Base-by-base conservation (phyloP, 2,797 vertebrate species). In the Coregonus sp. region DNA sequence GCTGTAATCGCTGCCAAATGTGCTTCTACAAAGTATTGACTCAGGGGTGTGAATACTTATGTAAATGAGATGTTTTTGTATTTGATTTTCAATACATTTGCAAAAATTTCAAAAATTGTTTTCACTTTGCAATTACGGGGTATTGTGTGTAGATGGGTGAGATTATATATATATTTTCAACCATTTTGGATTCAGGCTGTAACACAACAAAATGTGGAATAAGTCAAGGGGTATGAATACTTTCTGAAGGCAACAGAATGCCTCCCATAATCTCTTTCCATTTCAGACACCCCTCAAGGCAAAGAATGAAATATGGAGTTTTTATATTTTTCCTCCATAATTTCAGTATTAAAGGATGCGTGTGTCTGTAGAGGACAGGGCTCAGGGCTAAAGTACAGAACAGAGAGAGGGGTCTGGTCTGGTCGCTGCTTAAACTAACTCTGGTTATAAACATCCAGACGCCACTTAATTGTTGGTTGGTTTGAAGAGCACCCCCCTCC, bases 391-490 rank as follows among this genome's bases (percentile, higher is more conserved):
- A 90, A 87, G 77, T 78, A 86, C 82, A 68, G 83, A 86, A 25
- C n/a, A 61, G 20, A 61, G 56, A 20, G 9, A 25, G 31, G 29
- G 63, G 5, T 16, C 29, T 33, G 78, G 86, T 86, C 90, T 81
- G 83, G 89, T 83, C 83, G 81, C 90, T 89, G 81, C 90, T 89
- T 93, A 92, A 94, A 92, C 88, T 93, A 92, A 93, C 80, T 89
- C 86, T 75, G 84, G 80, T 89, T 89, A 84, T 92, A 95, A 95
- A 94, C 88, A 95, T 89, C 91, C 88, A 76, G 92, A 93, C 85
- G 88, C 86, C 93, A 93, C 88, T 90, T 95, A 94, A 95, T 93
- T 94, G 91, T 89, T 93, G 89, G 74, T 73, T 90, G 81, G 87
- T 95, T 92, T 94, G 88, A 94, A 93, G 88, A 91, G 82, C 86